Evolutionary conservation across 2,888 invertebrate genomes (phyloP).

Genomic region (Tiphia femorata): DNA sequence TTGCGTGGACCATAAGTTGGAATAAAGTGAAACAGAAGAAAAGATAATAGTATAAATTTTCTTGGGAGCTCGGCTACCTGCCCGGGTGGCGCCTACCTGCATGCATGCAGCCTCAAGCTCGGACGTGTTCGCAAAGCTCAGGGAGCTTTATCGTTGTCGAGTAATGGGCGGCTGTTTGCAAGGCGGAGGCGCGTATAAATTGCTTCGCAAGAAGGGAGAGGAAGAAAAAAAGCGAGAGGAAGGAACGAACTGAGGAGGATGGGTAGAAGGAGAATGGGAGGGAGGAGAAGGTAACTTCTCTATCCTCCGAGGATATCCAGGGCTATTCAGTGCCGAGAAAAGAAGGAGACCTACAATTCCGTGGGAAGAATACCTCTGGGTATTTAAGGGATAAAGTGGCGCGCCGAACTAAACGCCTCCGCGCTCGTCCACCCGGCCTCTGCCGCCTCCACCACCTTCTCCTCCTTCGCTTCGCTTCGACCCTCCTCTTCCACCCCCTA

Average conservation of each 20-base stretch:
- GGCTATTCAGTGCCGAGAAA: constrained; percentile 34
- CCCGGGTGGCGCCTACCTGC: neutral
- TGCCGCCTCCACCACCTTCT: constrained; percentile 26
- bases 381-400: constrained; percentile 53
- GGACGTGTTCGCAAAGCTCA: constrained; percentile 36
- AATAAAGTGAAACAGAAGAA: no score
- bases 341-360: constrained; percentile 44
- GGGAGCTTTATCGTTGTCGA: constrained; percentile 46
- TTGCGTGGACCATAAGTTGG: no score
- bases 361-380: constrained; percentile 52
- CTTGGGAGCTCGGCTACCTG: no score
- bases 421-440: constrained; percentile 12
- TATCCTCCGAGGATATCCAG: constrained; percentile 45
- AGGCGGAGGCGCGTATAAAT: constrained; percentile 51
- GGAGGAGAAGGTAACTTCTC: constrained; percentile 37
- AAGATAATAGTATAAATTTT: no score
- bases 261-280: constrained; percentile 9
- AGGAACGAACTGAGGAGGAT: constrained; percentile 11
- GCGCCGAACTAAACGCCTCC: constrained; percentile 43
- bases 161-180: constrained; percentile 51
- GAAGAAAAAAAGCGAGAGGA: constrained; percentile 10
- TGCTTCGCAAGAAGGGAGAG: constrained; percentile 40
- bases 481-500: neutral
- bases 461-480: constrained; percentile 1
- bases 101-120: constrained; percentile 25